phyloP scores from a whole-genome alignment of 2,797 vertebrate genomes.

The Gymnodraco acuticeps region DNA sequence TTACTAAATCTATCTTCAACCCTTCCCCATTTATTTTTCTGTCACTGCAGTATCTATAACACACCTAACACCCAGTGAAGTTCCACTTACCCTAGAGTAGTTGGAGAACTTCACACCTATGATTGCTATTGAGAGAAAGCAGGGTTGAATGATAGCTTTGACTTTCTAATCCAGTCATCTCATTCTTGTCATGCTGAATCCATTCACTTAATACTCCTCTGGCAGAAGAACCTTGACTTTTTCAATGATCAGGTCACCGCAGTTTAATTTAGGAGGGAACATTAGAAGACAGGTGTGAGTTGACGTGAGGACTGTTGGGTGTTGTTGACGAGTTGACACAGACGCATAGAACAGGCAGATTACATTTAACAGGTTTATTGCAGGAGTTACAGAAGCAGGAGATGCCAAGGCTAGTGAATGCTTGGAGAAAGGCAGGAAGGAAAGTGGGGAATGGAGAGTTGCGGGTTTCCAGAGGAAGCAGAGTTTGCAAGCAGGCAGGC shows the following conservation, averaged over 20 bases:
- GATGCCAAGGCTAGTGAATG: too few relatives aligned
- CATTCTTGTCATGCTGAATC: conserved; percentile 19
- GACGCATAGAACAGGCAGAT: too few relatives aligned
- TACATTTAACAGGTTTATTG: too few relatives aligned
- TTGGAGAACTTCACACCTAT: conserved; percentile 17
- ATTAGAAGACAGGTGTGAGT: conserved; percentile 61
- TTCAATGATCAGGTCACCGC: conserved; percentile 24
- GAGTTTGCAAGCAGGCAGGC: too few relatives aligned
- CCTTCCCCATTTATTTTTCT: conserved; percentile 33
- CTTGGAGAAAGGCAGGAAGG: too few relatives aligned
- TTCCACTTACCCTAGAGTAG: conserved; percentile 29
- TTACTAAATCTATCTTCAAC: conserved; percentile 18
- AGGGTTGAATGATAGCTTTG: conserved; percentile 27
- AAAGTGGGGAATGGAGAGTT: too few relatives aligned
- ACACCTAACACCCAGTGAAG: conserved; percentile 43
- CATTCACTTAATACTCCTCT: conserved; percentile 37
- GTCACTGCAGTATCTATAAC: conserved; percentile 33
- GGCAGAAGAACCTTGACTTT: conserved; percentile 21
- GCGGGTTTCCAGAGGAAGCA: too few relatives aligned
- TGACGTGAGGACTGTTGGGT: conserved; percentile 26
- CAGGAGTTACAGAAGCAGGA: too few relatives aligned
- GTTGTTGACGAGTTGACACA: too few relatives aligned
- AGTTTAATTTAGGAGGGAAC: conserved; percentile 64
- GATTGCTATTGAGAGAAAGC: conserved; percentile 31
- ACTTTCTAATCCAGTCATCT: conserved; percentile 38